phyloP scores from a whole-genome alignment of 2,797 vertebrate species.

The Phyllotis vaccarum region DNA sequence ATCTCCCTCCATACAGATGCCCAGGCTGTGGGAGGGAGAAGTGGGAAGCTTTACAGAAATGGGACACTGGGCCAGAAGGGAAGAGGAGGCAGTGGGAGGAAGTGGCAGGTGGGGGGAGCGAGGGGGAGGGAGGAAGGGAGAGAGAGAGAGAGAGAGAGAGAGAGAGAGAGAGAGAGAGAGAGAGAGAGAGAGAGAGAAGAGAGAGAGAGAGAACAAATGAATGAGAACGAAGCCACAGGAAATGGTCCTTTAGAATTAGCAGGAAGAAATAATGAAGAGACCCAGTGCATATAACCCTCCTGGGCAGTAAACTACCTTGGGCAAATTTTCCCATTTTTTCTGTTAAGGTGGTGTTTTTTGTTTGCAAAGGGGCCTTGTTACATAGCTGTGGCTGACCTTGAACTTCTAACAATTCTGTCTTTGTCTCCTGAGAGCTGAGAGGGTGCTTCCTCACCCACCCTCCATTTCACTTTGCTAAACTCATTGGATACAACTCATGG shows the following conservation, averaged over 20 bases:
- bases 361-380: not conserved
- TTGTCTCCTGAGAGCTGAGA: not conserved
- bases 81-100: slow-evolving; percentile 68
- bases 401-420: not conserved
- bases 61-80: slow-evolving; percentile 71
- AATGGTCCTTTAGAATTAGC: not conserved
- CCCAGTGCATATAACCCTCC: not conserved
- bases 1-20: slow-evolving; percentile 46
- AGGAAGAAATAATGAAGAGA: not conserved
- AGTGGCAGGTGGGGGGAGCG: slow-evolving; percentile 54
- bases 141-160: not conserved
- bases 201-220: not conserved
- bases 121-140: not conserved
- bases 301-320: not conserved
- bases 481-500: not conserved
- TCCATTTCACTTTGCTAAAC: slow-evolving; percentile 7
- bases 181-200: not conserved
- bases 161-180: not conserved
- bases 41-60: slow-evolving; percentile 63
- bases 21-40: slow-evolving; percentile 20
- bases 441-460: not conserved
- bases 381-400: not conserved
- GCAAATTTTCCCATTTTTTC: not conserved
- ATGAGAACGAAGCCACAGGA: not conserved
- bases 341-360: not conserved